These are phyloP conservation scores for Anabacerthia variegaticeps DNA, from an alignment of 2,797 vertebrate species.

Conservation along the genomic window DNA sequence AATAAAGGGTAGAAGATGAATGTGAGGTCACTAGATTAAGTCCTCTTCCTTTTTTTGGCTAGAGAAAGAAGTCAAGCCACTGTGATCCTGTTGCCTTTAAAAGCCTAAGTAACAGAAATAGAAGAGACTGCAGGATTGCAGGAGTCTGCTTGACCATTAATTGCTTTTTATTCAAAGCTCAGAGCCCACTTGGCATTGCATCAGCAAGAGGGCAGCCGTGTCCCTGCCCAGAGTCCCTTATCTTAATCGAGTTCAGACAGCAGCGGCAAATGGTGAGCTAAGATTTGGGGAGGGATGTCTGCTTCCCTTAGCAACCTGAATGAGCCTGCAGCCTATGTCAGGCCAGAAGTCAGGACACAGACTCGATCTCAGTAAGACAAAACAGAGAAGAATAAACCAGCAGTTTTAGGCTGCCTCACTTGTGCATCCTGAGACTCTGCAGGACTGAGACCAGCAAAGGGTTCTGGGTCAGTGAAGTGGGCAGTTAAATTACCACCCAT, in stretches of 20 bases:
- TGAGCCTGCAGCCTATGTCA: neutral
- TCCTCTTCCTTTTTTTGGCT: constrained; percentile 7
- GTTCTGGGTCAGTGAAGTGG: neutral
- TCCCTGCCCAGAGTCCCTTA: neutral
- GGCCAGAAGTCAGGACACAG: neutral
- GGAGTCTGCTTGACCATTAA: constrained; percentile 16
- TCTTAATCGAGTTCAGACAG: neutral
- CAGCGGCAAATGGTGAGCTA: neutral
- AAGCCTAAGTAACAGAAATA: constrained; percentile 37
- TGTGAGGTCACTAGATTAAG: constrained; percentile 3
- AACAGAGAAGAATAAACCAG: neutral
- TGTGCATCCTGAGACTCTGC: neutral
- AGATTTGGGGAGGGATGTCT: neutral
- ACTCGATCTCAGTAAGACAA: neutral
- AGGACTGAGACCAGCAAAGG: neutral
- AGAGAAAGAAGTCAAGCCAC: neutral
- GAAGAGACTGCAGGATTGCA: constrained; percentile 4
- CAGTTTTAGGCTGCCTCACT: neutral
- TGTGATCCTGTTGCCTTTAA: constrained; percentile 1
- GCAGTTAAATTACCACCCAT: neutral
- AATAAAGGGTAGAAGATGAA: constrained; percentile 34
- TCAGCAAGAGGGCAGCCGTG: neutral
- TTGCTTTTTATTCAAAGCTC: constrained; percentile 36
- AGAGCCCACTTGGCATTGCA: neutral
- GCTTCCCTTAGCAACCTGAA: neutral